Conservation (phyloP, 2,113 vertebrate genomes). For the Felis chaus region DNA sequence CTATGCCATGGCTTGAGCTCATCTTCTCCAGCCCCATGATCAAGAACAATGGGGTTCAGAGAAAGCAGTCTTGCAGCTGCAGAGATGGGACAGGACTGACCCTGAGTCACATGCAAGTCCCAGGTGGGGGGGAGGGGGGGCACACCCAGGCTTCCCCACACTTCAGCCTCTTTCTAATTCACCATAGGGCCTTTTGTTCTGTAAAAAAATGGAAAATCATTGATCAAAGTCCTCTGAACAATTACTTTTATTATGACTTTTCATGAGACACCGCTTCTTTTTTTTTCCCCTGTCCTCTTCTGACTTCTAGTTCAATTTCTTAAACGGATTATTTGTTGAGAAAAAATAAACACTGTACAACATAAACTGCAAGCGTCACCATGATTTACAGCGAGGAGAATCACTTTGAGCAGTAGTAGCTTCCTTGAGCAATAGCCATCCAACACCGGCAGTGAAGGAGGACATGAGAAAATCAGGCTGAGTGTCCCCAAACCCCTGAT, state of each 20-base stretch:
- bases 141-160: background rate
- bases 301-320: background rate
- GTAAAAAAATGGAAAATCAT: background rate
- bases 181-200: background rate
- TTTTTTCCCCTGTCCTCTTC: background rate
- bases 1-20: background rate
- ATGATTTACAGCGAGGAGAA: background rate
- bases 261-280: background rate
- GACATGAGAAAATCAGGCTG: background rate
- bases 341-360: background rate
- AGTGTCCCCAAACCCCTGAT: background rate
- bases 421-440: background rate
- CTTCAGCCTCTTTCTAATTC: background rate
- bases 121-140: background rate
- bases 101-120: no score
- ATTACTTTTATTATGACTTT: background rate
- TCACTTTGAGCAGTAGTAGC: background rate
- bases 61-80: background rate
- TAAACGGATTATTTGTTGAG: background rate
- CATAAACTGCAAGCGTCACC: background rate
- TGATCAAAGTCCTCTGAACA: background rate
- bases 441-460: background rate
- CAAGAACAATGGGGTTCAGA: rapidly evolving
- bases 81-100: rapidly evolving
- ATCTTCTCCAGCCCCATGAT: no score